Percentiles rank a stretch among this genome's conserved stretches.
Evolutionary conservation across 2,888 invertebrate species (phyloP).

Genomic region (Gasteruption jaculator): DNA sequence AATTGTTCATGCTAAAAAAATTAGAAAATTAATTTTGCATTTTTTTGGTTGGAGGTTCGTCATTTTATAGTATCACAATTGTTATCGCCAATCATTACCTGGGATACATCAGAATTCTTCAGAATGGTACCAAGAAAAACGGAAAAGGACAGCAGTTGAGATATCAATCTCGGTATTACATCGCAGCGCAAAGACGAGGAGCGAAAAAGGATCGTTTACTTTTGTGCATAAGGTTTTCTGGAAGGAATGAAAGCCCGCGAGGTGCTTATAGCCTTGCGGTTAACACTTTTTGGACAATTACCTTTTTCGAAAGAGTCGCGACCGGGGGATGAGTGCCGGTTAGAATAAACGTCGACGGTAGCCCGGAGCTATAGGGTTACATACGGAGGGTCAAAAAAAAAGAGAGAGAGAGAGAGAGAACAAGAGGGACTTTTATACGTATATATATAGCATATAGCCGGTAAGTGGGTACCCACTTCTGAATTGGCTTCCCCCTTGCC

Average conservation of each 20-base stretch:
- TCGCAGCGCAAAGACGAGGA: neutral
- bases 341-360: conserved; percentile 41
- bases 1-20: too few species aligned
- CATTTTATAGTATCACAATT: too few species aligned
- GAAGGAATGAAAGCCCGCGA: too few species aligned
- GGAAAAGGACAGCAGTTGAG: too few species aligned
- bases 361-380: conserved; percentile 41
- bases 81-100: too few species aligned
- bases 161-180: too few species aligned
- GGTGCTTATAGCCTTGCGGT: too few species aligned
- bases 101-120: too few species aligned
- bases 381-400: conserved; percentile 21
- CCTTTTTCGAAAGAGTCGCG: conserved; percentile 28
- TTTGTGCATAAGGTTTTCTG: too few species aligned
- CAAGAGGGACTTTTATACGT: conserved; percentile 25
- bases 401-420: conserved; percentile 16
- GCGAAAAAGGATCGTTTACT: conserved; percentile 10
- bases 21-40: too few species aligned
- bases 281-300: conserved; percentile 33
- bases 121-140: too few species aligned
- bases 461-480: conserved; percentile 51
- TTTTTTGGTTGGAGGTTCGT: too few species aligned
- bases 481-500: conserved; percentile 49
- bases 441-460: conserved; percentile 34
- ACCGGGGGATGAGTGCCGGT: conserved; percentile 33